These are phyloP conservation scores for Cynodonichthys magdalenae DNA, from an alignment of 2,797 vertebrate genomes.

Conservation along the genomic window DNA sequence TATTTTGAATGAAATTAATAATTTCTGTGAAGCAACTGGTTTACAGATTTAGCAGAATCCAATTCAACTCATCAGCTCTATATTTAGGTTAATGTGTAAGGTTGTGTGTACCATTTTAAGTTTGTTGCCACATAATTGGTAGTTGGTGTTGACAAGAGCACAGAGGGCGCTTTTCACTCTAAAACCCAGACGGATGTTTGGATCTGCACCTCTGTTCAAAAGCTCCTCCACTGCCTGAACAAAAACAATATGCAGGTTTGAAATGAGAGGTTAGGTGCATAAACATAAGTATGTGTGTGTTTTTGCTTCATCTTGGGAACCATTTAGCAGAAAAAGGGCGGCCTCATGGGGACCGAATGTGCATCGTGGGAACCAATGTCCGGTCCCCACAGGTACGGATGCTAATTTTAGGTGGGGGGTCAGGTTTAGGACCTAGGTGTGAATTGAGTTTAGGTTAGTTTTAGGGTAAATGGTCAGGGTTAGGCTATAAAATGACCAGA, in stretches of 20 bases:
- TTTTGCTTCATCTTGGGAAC: too few relatives aligned
- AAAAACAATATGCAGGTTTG: slow-evolving; percentile 1
- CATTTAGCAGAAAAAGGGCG: too few relatives aligned
- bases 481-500: too few relatives aligned
- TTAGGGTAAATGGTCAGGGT: too few relatives aligned
- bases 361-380: too few relatives aligned
- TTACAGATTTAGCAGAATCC: background rate
- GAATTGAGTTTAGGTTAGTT: too few relatives aligned
- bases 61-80: background rate
- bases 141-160: slow-evolving; percentile 78
- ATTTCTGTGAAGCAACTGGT: too few relatives aligned
- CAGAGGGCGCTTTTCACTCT: slow-evolving; percentile 85
- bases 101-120: slow-evolving; percentile 77
- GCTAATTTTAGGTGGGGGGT: too few relatives aligned
- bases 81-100: background rate
- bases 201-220: slow-evolving; percentile 83
- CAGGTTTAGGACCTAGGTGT: too few relatives aligned
- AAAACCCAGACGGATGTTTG: slow-evolving; percentile 80
- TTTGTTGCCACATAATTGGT: slow-evolving; percentile 69
- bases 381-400: too few relatives aligned
- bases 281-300: background rate
- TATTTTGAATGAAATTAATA: background rate
- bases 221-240: slow-evolving; percentile 85
- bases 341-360: too few relatives aligned
- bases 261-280: background rate